Conservation (phyloP, 1,140 invertebrate species). For the Calliopsis andreniformis region DNA sequence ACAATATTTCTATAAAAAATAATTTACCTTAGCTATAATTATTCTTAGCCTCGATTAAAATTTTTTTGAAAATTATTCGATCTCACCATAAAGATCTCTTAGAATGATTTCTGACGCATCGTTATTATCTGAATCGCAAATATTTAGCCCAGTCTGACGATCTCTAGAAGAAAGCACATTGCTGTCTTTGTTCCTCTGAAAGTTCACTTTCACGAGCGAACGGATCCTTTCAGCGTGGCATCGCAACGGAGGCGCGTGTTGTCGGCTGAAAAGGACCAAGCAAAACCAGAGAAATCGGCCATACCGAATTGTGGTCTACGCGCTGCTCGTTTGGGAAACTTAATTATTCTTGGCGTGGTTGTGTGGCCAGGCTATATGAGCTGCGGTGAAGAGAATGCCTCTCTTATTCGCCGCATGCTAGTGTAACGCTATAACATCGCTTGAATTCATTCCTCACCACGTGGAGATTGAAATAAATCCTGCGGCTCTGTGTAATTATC, state of each 20-base stretch:
- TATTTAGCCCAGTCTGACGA: not conserved
- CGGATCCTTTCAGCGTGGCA: not conserved
- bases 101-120: not conserved
- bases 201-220: not conserved
- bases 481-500: not conserved
- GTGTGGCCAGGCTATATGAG: not conserved
- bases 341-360: constrained; percentile 31
- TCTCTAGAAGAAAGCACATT: not conserved
- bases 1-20: too few relatives aligned
- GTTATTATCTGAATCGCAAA: not conserved
- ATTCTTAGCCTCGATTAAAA: too few relatives aligned
- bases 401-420: constrained; percentile 15
- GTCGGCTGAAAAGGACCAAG: not conserved
- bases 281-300: not conserved
- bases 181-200: not conserved
- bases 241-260: not conserved
- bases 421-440: not conserved
- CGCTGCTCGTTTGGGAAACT: constrained; percentile 18
- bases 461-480: not conserved
- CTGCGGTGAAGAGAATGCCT: constrained; percentile 2
- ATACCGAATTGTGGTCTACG: constrained; percentile 1
- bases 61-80: too few relatives aligned
- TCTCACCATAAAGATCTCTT: too few relatives aligned
- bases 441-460: not conserved
- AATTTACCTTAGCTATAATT: too few relatives aligned